Evolutionary conservation across 2,888 invertebrate species (phyloP).

Genomic region (Vannuccia rotundouncinata): DNA sequence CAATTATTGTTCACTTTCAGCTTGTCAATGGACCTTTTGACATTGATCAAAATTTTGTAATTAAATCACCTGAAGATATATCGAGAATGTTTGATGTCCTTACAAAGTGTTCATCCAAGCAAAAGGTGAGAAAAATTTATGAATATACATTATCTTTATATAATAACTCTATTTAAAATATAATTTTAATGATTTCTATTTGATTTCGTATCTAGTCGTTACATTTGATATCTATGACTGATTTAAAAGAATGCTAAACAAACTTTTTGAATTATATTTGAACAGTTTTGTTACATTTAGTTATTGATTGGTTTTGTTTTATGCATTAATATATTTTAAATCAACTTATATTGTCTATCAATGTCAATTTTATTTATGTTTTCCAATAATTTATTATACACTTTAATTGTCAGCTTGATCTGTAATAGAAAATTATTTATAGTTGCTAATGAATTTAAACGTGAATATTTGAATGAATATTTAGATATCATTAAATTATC

Average conservation of each 20-base stretch:
- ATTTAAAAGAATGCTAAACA: no score
- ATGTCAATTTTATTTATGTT: no score
- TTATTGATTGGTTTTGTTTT: not conserved
- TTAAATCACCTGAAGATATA: conserved; percentile 93
- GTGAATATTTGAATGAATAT: not conserved
- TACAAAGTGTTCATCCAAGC: conserved; percentile 61
- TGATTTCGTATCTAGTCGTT: not conserved
- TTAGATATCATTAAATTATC: not conserved
- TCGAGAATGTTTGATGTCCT: conserved; percentile 90
- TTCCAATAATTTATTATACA: no score
- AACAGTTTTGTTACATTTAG: not conserved
- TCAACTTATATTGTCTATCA: no score
- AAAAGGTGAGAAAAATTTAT: not conserved
- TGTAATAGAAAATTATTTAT: not conserved
- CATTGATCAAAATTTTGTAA: conserved; percentile 98
- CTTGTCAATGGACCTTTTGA: conserved; percentile 98
- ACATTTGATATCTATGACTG: not conserved
- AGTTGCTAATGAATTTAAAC: not conserved
- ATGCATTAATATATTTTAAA: not conserved
- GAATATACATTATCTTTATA: not conserved
- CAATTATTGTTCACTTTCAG: no score
- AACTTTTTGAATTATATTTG: not conserved
- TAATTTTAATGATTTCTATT: not conserved
- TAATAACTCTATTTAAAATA: no score
- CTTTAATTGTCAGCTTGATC: no score